Percentiles rank a stretch among this genome's conserved stretches.
Evolutionary conservation across 2,113 vertebrate species (phyloP).

Genomic region (Hippolais icterina): DNA sequence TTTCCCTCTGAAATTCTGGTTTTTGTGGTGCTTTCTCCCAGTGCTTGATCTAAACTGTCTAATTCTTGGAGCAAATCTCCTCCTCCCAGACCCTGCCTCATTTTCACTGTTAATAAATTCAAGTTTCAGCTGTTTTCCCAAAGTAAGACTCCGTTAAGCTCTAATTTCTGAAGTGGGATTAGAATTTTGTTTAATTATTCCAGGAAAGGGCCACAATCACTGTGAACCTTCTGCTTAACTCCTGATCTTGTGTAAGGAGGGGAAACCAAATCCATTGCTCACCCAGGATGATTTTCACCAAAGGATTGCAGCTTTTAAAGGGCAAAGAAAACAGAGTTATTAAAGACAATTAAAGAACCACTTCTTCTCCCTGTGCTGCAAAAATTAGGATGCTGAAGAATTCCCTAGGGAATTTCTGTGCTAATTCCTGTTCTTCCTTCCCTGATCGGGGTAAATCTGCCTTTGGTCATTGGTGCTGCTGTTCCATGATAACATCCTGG

Average conservation of each 20-base stretch:
- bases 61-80: neutral
- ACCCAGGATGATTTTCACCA: neutral
- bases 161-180: neutral
- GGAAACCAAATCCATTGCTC: neutral
- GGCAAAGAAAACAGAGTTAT: neutral
- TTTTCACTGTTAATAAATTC: neutral
- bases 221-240: neutral
- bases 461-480: neutral
- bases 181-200: too few species aligned
- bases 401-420: neutral
- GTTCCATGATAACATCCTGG: accelerated
- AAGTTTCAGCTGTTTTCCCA: neutral
- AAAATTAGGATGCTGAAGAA: neutral
- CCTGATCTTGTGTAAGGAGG: neutral
- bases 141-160: neutral
- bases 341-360: neutral
- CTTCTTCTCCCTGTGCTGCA: accelerated
- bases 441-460: neutral
- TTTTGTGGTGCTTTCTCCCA: neutral
- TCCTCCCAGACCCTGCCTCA: neutral
- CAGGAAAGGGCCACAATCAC: neutral
- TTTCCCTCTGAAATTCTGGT: neutral
- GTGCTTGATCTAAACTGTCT: accelerated
- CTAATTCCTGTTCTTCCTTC: accelerated
- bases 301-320: neutral